Evolutionary conservation across 1,140 invertebrate species (phyloP), one percentile per base, ranked within the genome.

Genomic region (Mamestra configurata): DNA sequence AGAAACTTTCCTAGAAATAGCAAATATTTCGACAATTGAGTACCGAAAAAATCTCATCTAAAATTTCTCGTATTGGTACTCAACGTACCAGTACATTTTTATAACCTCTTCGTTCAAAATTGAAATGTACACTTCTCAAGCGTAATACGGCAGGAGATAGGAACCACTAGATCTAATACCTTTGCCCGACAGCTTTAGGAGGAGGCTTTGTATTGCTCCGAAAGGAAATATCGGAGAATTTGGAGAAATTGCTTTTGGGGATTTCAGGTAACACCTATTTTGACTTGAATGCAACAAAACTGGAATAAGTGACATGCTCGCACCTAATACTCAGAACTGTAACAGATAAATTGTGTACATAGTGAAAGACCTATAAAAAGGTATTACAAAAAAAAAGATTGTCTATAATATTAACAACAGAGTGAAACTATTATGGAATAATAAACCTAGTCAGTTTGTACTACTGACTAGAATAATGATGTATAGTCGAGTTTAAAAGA

Each of bases 221-320:
- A 27, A 70, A n/a, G 13, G 31, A 46, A 11, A 22, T 55, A 49
- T 10, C 7, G 20, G 31, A 31, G 22, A 35, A 13, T 40, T 27
- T 8, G 27, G 40, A 57, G 71, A 73, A 57, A 73, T 55, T 73
- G 71, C 22, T 73, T 73, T 73, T n/a, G 51, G 31, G 51, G 46
- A 72, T 72, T 51, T 51, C 0, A 35, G 31, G 27, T 8, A 37
- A 10, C 59, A 61, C 31, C 59, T 61, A 57, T 57, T 57, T 57
- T 57, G 10, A 57, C 53, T 15, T 57, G 22, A 24, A 27, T 22
- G 10, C 22, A 57, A 57, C 10, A 5, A 57, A 57, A 57, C 40
- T 15, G 11, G 13, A 13, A 61, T 18, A 4, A n/a, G 10, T 49
- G n/a, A n/a, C 3, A 49, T 40, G 8, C 37, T 40, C 10, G 37